These are phyloP conservation scores for Ciconia boyciana DNA, from an alignment of 2,113 vertebrate genomes.

Conservation along the genomic window DNA sequence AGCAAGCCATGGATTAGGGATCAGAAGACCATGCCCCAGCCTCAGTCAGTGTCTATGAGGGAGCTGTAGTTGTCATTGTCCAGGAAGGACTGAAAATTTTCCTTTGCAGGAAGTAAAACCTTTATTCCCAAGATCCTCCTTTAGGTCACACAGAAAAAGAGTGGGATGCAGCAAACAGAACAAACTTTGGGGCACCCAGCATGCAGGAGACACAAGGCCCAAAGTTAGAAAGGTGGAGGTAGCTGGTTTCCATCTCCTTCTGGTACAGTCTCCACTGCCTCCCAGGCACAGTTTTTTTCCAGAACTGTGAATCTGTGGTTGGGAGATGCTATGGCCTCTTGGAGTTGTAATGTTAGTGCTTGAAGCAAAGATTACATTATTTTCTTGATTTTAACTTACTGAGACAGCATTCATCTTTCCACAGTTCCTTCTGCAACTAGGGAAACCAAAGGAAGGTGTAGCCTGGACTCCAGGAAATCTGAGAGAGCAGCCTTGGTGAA, in stretches of 20 bases:
- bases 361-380: background rate
- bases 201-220: background rate
- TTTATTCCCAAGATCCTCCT: background rate
- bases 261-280: background rate
- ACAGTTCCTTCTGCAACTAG: background rate
- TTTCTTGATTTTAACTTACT: background rate
- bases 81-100: background rate
- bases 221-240: background rate
- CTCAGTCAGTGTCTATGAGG: background rate
- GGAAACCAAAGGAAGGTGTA: background rate
- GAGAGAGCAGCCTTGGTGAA: background rate
- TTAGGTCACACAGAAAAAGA: background rate
- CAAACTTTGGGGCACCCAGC: background rate
- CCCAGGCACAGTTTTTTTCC: background rate
- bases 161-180: background rate
- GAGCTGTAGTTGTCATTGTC: background rate
- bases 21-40: background rate
- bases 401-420: background rate
- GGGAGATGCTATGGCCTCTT: background rate
- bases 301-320: background rate
- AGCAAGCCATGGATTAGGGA: background rate
- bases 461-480: background rate
- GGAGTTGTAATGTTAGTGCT: background rate
- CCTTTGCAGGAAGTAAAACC: background rate
- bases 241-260: background rate